A percentile compares a stretch with the other conserved stretches of the same genome.
phyloP scores from a whole-genome alignment of 1,140 invertebrate species.

The Drosophila jambulina region DNA sequence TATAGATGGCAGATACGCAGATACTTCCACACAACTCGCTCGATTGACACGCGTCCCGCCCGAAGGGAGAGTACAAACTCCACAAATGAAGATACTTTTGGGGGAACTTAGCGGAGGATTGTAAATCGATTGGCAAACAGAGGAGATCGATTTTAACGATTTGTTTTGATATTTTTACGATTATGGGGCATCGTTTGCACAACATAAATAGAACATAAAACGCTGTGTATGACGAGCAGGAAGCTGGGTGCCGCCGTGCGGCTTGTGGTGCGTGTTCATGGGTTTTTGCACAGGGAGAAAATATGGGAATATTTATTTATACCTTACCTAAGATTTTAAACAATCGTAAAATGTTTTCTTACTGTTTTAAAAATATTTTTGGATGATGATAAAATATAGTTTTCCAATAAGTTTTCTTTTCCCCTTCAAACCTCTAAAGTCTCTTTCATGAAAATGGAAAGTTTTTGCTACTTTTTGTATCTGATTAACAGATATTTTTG shows the following conservation, averaged over 20 bases:
- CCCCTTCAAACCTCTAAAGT: no score
- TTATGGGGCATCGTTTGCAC: slow-evolving; percentile 85
- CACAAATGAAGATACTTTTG: slow-evolving; percentile 61
- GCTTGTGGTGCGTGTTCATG: slow-evolving; percentile 14
- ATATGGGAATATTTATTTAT: neutral
- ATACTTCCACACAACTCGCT: slow-evolving; percentile 55
- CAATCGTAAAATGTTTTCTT: neutral
- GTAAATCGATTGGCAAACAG: slow-evolving; percentile 59
- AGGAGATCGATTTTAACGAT: slow-evolving; percentile 85
- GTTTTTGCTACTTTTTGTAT: no score
- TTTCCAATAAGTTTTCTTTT: neutral
- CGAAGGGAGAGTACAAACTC: slow-evolving; percentile 19
- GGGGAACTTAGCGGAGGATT: slow-evolving; percentile 48
- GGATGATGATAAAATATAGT: neutral
- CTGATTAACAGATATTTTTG: no score
- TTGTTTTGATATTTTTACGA: slow-evolving; percentile 85
- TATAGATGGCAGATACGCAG: slow-evolving; percentile 23
- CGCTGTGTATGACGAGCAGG: slow-evolving; percentile 59
- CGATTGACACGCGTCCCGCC: slow-evolving; percentile 74
- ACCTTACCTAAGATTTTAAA: neutral
- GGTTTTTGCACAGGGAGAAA: slow-evolving; percentile 1
- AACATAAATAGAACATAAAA: slow-evolving; percentile 85
- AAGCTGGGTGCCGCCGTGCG: slow-evolving; percentile 9
- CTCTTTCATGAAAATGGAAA: no score
- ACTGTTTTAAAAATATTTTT: neutral